Percentiles rank a stretch among this genome's conserved stretches.
phyloP scores from a whole-genome alignment of 2,797 vertebrate species.

The Chaetophractus vellerosus region DNA sequence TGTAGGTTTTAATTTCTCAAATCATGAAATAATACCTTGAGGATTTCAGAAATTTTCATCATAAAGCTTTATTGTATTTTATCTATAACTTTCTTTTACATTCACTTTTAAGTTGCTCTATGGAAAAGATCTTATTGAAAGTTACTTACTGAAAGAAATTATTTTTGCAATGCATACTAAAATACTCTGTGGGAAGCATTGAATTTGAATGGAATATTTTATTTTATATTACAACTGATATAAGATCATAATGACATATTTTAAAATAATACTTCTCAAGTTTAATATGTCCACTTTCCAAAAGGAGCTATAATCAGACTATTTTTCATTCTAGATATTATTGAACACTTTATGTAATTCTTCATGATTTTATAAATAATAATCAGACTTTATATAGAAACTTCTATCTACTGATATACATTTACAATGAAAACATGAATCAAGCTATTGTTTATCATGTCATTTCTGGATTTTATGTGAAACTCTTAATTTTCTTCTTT shows the following conservation, averaged over 20 bases:
- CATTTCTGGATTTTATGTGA: neutral
- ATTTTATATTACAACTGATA: constrained; percentile 58
- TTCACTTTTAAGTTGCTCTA: constrained; percentile 77
- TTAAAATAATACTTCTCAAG: constrained; percentile 82
- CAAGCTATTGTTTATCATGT: constrained; percentile 26
- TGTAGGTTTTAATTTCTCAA: constrained; percentile 30
- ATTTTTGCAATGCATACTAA: constrained; percentile 64
- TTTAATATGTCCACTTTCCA: constrained; percentile 73
- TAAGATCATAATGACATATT: constrained; percentile 76
- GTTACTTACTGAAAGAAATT: constrained; percentile 82
- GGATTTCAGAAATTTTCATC: constrained; percentile 84
- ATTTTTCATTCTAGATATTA: constrained; percentile 75
- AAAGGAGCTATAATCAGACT: constrained; percentile 77
- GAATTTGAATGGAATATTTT: constrained; percentile 68
- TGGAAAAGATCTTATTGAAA: constrained; percentile 82
- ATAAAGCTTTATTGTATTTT: constrained; percentile 82
- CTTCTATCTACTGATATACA: constrained; percentile 15
- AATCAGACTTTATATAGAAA: constrained; percentile 71
- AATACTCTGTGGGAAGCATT: constrained; percentile 73
- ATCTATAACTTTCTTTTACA: constrained; percentile 80
- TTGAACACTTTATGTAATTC: constrained; percentile 28
- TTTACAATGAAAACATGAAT: constrained; percentile 72
- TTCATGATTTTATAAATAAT: constrained; percentile 66
- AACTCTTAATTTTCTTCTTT: neutral
- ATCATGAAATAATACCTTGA: constrained; percentile 84